Conservation (phyloP, 2,113 vertebrate species). For the Oryzias javanicus region DNA sequence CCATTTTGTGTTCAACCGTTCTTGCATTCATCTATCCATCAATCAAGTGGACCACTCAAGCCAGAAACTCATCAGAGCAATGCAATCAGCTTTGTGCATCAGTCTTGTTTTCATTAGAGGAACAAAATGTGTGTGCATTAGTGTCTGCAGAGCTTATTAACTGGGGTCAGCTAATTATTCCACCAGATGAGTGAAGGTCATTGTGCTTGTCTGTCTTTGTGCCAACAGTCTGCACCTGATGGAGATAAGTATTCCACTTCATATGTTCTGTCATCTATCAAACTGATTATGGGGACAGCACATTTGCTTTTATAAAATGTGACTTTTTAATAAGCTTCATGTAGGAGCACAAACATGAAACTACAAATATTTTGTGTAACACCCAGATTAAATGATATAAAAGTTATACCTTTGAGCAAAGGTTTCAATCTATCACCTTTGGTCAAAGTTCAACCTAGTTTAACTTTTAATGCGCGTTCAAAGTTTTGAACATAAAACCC, state of each 20-base stretch:
- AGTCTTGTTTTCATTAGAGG: slow-evolving; percentile 63
- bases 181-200: slow-evolving; percentile 79
- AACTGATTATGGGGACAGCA: slow-evolving; percentile 55
- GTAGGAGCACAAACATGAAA: neutral
- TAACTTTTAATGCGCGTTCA: too few relatives aligned
- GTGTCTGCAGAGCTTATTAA: slow-evolving; percentile 66
- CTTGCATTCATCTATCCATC: slow-evolving; percentile 48
- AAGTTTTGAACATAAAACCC: too few relatives aligned
- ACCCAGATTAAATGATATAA: slow-evolving; percentile 5
- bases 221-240: slow-evolving; percentile 66
- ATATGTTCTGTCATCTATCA: slow-evolving; percentile 67
- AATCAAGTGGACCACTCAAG: slow-evolving; percentile 63
- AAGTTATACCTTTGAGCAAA: slow-evolving; percentile 11
- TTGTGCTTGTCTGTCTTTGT: slow-evolving; percentile 66
- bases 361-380: neutral
- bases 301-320: slow-evolving; percentile 25
- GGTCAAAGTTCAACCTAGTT: too few relatives aligned
- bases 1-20: slow-evolving; percentile 27
- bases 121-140: slow-evolving; percentile 35
- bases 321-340: neutral
- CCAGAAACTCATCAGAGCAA: slow-evolving; percentile 70
- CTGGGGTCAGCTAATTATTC: slow-evolving; percentile 79
- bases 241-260: slow-evolving; percentile 73
- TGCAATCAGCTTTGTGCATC: slow-evolving; percentile 62
- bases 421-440: neutral